Conservation (phyloP, 2,888 invertebrate genomes). For the Cantharis flavilabris region DNA sequence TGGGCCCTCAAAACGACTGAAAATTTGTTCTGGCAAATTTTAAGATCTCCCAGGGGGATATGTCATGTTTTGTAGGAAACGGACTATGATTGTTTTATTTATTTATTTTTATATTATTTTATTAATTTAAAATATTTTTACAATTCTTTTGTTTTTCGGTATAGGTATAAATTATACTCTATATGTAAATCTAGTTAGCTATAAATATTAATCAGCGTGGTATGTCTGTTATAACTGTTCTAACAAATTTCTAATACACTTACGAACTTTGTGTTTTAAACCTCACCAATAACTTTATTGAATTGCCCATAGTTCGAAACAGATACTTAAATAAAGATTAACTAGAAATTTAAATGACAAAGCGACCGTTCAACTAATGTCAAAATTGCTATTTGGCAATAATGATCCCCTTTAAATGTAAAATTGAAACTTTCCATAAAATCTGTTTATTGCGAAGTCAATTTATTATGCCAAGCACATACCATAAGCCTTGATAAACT, state of each 20-base stretch:
- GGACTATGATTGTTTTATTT: no score
- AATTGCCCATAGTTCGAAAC: background rate
- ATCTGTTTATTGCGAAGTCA: background rate
- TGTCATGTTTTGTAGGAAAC: no score
- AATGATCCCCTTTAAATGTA: background rate
- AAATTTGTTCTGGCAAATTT: no score
- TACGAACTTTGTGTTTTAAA: background rate
- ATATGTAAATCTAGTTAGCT: no score
- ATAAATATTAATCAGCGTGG: no score
- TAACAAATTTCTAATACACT: background rate
- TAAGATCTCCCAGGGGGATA: no score
- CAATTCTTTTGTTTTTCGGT: no score
- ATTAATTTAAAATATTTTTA: no score
- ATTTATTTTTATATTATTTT: no score
- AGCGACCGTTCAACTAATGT: background rate
- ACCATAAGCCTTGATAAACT: background rate
- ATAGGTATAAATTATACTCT: no score
- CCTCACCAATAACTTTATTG: background rate
- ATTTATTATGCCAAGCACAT: background rate
- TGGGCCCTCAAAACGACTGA: no score
- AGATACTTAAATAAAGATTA: background rate
- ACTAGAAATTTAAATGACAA: background rate
- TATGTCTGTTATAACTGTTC: no score
- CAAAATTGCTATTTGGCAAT: background rate
- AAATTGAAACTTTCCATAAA: background rate